Evolutionary conservation across 2,113 vertebrate genomes (phyloP), one percentile per base, ranked within the genome.

Genomic region (Engystomops pustulosus): DNA sequence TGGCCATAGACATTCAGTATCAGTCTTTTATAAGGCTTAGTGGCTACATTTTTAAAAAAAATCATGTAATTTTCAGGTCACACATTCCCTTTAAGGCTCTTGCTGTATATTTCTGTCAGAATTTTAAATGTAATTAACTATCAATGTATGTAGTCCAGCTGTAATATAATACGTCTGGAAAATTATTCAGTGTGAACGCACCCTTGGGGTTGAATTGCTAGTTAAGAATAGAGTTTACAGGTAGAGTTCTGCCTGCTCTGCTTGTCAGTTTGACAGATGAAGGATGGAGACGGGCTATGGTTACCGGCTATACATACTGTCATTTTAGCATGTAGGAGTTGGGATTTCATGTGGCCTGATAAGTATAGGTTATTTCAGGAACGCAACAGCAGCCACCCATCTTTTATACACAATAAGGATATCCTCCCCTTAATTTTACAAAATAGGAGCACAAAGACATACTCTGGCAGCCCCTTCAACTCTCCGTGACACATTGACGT

Each of bases 401-500:
- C 23, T 23, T 7, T 47, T 9, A 74, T 27, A 74, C 25, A 45
- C 23, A 72, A 27, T 44, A 72, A 17, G 20, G 41, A 27, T 72
- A 45, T 49, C 23, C 8, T 4, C 2, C 44, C 7, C 44, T 32
- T 49, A 49, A 49, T 45, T 72, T 25, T 47, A 72, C n/a, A 72
- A 72, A 44, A 41, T 20, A 44, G n/a, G 51, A 14, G 51, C 17
- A 53, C 47, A 53, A 53, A 47, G 27, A 53, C 72, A 15, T 20
- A 58, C 75, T 60, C 75, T 6, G 75, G 9, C 75, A 78, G 51
- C 53, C 20, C 18, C 32, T 60, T 60, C 51, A 17, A 36, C 51
- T 36, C 53, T 60, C 75, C 17, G 32, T 36, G 75, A 38, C 51
- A 77, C 51, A 77, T 25, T 78, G 75, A 78, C 75, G 32, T 11